Evolutionary conservation across 2,113 vertebrate species (phyloP), one percentile per base, ranked within the genome.

Genomic region (Tor tambroides): DNA sequence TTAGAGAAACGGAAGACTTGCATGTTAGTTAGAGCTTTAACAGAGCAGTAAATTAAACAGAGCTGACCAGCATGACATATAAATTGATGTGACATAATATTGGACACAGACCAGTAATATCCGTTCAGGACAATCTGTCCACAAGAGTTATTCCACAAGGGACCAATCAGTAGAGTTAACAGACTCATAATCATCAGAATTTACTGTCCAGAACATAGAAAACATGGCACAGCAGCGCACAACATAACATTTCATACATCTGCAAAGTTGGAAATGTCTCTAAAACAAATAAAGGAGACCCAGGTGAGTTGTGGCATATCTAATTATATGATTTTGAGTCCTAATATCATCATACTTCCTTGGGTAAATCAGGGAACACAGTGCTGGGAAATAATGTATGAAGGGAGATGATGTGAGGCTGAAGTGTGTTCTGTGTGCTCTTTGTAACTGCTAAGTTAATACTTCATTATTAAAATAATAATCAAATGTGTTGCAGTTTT

Each of bases 141-240:
- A 38, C 32, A 38, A 71, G 19, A 41, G 35, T 72, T 72, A 72
- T 41, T 72, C 69, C 69, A 38, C 35, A 41, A 38, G 35, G 35
- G 69, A 12, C 32, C 35, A 41, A 38, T 72, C 69, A 72, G 32
- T 38, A 67, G 65, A 32, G 28, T 67, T 19, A 67, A 67, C 28
- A 67, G 32, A 23, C 32, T 71, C 67, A 30, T 21, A 35, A 65
- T 71, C 32, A 35, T 71, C 32, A 38, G 19, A 71, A 35, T 17
- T 38, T 19, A 71, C 67, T 72, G 10, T 72, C 69, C 69, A 72
- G 69, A 72, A 23, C 69, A 72, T 72, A 35, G 9, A 72, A 72
- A 38, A 72, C 69, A 72, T 72, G 32, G 32, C 9, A 23, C 69
- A 72, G 9, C 19, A 41, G 69, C 4, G 19, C 19, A 72, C 23